phyloP scores from a whole-genome alignment of 2,113 vertebrate species.

The Leucoraja erinaceus region DNA sequence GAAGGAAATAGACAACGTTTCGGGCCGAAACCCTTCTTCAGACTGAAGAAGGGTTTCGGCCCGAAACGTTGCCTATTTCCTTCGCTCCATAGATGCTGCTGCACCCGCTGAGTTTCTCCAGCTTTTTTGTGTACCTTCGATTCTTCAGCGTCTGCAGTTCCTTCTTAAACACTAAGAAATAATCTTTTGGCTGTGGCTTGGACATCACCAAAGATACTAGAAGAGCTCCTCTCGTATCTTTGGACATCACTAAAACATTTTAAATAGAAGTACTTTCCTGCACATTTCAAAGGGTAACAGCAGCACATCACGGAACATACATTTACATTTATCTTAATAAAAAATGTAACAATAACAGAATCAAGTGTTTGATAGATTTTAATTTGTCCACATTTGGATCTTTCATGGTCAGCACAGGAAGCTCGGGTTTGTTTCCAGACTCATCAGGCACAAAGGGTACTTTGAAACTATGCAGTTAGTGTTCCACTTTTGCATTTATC shows the following conservation, averaged over 20 bases:
- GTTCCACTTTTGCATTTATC: not conserved
- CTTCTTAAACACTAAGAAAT: no score
- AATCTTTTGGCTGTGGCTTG: not conserved
- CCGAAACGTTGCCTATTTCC: no score
- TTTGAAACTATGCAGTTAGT: not conserved
- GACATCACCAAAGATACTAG: not conserved
- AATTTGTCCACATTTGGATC: slow-evolving; percentile 74
- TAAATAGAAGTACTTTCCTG: not conserved
- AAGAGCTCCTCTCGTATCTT: no score
- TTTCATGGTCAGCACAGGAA: slow-evolving; percentile 79
- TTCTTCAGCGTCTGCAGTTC: no score
- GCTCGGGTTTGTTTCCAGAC: slow-evolving; percentile 77
- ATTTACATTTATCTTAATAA: not conserved
- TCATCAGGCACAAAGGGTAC: slow-evolving; percentile 77
- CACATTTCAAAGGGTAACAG: not conserved
- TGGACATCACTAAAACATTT: not conserved
- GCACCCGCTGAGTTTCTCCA: no score
- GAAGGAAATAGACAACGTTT: no score
- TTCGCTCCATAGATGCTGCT: no score
- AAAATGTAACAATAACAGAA: slow-evolving; percentile 48
- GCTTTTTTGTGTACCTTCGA: no score
- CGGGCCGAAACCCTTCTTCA: no score
- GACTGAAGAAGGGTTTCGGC: no score
- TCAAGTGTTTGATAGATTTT: slow-evolving; percentile 73
- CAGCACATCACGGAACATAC: not conserved